Conservation (phyloP, 2,113 vertebrate species). For the Gorilla gorilla region DNA sequence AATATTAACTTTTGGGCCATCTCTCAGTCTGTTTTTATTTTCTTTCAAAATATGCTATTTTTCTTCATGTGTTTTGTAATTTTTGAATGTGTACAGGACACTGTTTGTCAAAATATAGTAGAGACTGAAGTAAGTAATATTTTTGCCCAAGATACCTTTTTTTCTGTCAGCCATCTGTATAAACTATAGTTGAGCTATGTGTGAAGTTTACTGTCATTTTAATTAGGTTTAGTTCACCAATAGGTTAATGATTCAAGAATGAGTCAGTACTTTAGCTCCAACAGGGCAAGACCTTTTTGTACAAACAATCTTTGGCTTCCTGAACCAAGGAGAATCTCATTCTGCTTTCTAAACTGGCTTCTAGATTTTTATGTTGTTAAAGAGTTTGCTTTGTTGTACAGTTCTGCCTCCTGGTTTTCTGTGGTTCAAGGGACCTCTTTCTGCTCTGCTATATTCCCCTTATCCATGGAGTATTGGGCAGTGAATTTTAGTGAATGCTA, state of each 20-base stretch:
- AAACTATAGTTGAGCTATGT: background rate
- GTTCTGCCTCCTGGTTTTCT: background rate
- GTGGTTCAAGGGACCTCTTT: background rate
- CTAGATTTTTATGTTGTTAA: background rate
- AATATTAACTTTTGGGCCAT: background rate
- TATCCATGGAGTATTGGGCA: background rate
- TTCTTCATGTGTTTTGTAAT: slow-evolving; percentile 5
- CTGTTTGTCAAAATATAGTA: background rate
- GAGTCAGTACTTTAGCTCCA: slow-evolving; percentile 32
- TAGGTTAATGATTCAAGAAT: slow-evolving; percentile 1
- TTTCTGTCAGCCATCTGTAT: background rate
- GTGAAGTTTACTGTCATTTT: slow-evolving; percentile 35
- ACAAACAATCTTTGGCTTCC: background rate
- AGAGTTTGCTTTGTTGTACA: background rate
- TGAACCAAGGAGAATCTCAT: background rate
- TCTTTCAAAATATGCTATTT: background rate
- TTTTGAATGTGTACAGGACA: background rate
- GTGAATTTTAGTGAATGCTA: background rate
- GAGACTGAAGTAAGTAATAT: background rate
- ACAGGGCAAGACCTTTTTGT: background rate
- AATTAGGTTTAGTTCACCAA: slow-evolving; percentile 25
- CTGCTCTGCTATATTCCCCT: background rate
- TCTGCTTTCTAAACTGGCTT: background rate
- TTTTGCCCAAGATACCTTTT: background rate
- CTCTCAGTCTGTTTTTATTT: background rate